Conservation (phyloP, 2,888 invertebrate species). For the Gastracanthus pulcherrimus region DNA sequence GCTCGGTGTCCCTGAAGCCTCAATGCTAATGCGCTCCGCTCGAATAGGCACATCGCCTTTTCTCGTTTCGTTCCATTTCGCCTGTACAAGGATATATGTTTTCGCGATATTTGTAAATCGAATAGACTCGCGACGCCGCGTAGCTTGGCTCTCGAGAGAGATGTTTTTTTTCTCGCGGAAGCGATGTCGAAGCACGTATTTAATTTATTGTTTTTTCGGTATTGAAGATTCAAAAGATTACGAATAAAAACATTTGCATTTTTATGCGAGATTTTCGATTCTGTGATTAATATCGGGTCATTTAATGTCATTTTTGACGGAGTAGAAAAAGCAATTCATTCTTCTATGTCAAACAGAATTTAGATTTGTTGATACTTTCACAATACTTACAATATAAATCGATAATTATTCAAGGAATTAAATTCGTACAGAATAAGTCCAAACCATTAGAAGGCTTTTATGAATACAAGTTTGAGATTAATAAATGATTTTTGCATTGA, state of each 20-base stretch:
- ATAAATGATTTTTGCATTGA: neutral
- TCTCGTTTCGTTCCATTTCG: conserved; percentile 45
- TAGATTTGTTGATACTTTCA: too few species aligned
- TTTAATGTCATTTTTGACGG: neutral
- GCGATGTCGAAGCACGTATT: too few species aligned
- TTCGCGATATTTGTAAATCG: conserved; percentile 37
- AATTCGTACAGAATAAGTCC: too few species aligned
- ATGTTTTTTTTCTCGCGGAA: neutral
- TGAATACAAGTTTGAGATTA: neutral
- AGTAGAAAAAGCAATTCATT: neutral
- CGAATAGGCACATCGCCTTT: conserved; percentile 36
- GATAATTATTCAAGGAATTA: too few species aligned
- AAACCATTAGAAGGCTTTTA: too few species aligned
- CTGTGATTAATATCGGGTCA: neutral
- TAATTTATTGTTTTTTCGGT: too few species aligned
- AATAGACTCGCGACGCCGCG: conserved; percentile 18
- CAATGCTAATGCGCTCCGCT: conserved; percentile 36
- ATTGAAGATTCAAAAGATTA: neutral
- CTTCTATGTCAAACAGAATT: too few species aligned
- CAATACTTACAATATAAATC: too few species aligned
- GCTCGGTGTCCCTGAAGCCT: conserved; percentile 24
- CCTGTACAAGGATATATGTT: conserved; percentile 34
- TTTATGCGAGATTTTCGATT: neutral
- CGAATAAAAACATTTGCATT: neutral
- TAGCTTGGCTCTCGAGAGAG: neutral